Percentiles rank a stretch among this genome's conserved stretches.
These are phyloP conservation scores for Hesperia comma DNA, from an alignment of 2,888 invertebrate genomes.

Conservation along the genomic window DNA sequence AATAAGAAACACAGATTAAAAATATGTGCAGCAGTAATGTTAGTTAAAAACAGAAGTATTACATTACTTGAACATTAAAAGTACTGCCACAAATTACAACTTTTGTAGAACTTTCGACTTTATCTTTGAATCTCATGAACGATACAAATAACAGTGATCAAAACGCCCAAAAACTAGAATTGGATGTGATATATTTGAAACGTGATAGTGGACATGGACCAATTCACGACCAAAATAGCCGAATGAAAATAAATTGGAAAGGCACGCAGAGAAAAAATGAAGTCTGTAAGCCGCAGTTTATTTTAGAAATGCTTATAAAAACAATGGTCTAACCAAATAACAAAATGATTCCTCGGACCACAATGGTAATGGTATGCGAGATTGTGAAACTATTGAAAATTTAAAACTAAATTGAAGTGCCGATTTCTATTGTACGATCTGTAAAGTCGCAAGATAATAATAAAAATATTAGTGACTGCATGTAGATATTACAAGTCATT, in stretches of 20 bases:
- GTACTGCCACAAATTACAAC: background rate
- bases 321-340: constrained; percentile 21
- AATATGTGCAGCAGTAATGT: background rate
- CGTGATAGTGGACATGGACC: constrained; percentile 23
- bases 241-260: constrained; percentile 37
- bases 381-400: background rate
- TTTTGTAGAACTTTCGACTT: background rate
- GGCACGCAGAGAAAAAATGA: constrained; percentile 28
- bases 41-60: background rate
- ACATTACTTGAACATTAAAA: background rate
- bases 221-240: constrained; percentile 36
- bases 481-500: too few relatives aligned
- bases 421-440: too few relatives aligned
- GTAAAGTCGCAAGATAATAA: background rate
- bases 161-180: constrained; percentile 4
- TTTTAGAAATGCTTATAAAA: constrained; percentile 27
- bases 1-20: too few relatives aligned
- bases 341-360: constrained; percentile 6
- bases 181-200: constrained; percentile 18
- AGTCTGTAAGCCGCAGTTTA: constrained; percentile 22
- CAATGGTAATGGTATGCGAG: background rate
- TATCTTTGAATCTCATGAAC: background rate
- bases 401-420: background rate
- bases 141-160: constrained; percentile 3
- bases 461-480: background rate